Percentiles rank a stretch among this genome's conserved stretches.
phyloP scores from a whole-genome alignment of 2,797 vertebrate species.

The Sylvia borin region DNA sequence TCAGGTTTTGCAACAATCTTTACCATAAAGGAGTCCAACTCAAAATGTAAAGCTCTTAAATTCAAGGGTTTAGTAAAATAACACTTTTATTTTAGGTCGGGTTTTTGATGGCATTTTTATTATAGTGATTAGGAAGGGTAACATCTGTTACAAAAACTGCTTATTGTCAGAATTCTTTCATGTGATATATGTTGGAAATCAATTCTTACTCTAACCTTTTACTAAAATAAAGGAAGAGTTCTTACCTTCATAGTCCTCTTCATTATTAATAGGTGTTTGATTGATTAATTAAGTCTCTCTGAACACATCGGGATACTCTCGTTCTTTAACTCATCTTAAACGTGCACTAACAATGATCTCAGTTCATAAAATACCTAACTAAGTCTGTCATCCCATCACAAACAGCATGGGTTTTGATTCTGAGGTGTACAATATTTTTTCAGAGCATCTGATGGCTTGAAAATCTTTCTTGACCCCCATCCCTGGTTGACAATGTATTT shows the following conservation, averaged over 20 bases:
- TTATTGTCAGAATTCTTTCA: not conserved
- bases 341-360: not conserved
- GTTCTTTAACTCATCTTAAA: not conserved
- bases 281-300: not conserved
- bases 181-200: not conserved
- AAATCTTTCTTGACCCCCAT: not conserved
- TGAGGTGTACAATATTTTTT: not conserved
- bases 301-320: rapidly evolving
- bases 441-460: not conserved
- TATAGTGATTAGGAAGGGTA: not conserved
- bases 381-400: not conserved
- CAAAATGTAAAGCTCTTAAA: not conserved
- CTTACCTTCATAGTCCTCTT: not conserved
- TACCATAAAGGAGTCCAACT: not conserved
- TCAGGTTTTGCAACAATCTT: not conserved
- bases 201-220: not conserved
- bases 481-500: not conserved
- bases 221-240: not conserved
- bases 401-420: not conserved
- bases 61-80: not conserved
- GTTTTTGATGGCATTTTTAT: not conserved
- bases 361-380: not conserved
- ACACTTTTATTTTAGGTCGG: not conserved
- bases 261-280: not conserved
- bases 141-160: not conserved